Evolutionary conservation across 2,888 invertebrate genomes (phyloP), one percentile per base, ranked within the genome.

Genomic region (Pammene fasciana): DNA sequence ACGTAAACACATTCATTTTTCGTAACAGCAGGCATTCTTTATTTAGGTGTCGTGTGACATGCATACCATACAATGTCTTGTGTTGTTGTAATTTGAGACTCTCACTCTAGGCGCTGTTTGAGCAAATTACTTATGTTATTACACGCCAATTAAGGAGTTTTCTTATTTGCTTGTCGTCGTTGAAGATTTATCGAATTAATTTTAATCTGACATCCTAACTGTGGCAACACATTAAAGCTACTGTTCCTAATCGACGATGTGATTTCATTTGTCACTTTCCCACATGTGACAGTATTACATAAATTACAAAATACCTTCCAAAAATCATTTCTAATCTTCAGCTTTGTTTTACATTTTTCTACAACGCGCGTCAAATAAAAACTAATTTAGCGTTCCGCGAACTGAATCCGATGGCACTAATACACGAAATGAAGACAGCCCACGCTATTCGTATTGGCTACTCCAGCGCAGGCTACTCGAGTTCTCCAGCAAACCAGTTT

Each of bases 331-430:
- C 62, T 62, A 62, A 62, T 62, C 62, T 41, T 55, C n/a, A 43
- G 18, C 48, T 64, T 43, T 64, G 62, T 64, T 50, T 34, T 56
- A 68, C 41, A 56, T 64, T 68, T 68, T 64, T 64, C 34, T 45
- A 57, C 52, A 62, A 50, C 38, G 16, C 38, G 16, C 62, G 68
- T 68, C 62, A 68, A 64, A 64, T 50, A 50, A 64, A 62, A 68
- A 68, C 67, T 55, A 68, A 68, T 48, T 55, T 68, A 68, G 55
- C 34, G 48, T 68, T 68, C 62, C 36, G 56, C 68, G 68, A 68
- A 68, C 62, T 52, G 41, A 41, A 62, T 41, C 52, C 62, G 41
- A 62, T 62, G 62, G 62, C 50, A 56, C 62, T 64, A 57, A 68
- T 64, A 54, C 54, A 54, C 54, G 54, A 54, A 34, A 54, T 34